Base-by-base conservation (phyloP, 2,888 invertebrate genomes). In the Mesochorus sp. region DNA sequence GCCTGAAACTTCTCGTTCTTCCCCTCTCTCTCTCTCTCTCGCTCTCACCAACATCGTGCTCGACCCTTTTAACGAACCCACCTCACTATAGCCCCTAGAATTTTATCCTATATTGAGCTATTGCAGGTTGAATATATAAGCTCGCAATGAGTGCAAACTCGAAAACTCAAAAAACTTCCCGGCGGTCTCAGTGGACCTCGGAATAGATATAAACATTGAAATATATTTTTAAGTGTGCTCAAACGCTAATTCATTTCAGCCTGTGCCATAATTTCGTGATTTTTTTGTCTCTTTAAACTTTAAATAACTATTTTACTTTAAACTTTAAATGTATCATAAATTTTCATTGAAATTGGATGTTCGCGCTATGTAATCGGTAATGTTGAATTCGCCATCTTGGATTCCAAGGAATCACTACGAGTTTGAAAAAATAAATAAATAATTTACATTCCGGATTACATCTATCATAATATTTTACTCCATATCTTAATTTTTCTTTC, bases 1-100 rank as follows among this genome's bases (percentile, higher is more conserved):
- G 67, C 76, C 81, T 78, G 57, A 68, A 59, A 74, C 74, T 80
- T 79, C 74, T 71, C 80, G 62, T 61, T 77, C 71, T 80, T 70
- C 62, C 68, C 66, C 42, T 67, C 59, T 26, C 34, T 21, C 51
- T 47, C 44, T 14, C 34, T 39, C 51, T 26, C 21, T 19, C 21
- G 24, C 34, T 51, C 37, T 53, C 42, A 66, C 53, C 53, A 67
- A 42, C 42, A 67, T 53, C 53, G 42, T 12, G 28, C 24, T 1
- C 72, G 24, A 66, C 49, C 67, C 77, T 61, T 59, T 37, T 31
- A 24, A 34, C 24, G 55, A 61, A 72, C 55, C 67, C 55, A 72
- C 61, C 44, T 1, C 6, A 17, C 21, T 12, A 62, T 55, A 34
- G n/a, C n/a, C n/a, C 39, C 26, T 28, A 17, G 55, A 47, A 19